Conservation (phyloP, 2,797 vertebrate species). For the Prunella strophiata region DNA sequence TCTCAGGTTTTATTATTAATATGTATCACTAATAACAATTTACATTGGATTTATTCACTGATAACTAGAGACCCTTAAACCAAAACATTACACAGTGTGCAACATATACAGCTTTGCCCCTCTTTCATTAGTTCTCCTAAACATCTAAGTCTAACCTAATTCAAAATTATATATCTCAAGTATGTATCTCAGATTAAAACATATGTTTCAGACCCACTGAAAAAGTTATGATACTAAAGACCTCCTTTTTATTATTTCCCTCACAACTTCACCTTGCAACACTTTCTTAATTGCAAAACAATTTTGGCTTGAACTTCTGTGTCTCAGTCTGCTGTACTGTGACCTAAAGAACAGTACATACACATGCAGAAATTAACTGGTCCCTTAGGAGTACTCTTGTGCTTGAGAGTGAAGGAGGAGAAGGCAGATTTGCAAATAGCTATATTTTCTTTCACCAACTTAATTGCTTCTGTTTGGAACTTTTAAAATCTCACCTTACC, state of each 20-base stretch:
- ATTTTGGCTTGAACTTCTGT: conserved; percentile 66
- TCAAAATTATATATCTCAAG: not conserved
- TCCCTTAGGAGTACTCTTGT: conserved; percentile 56
- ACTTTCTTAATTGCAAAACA: conserved; percentile 72
- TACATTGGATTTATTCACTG: not conserved
- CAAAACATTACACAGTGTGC: not conserved
- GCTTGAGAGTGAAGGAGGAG: conserved; percentile 53
- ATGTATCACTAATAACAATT: not conserved
- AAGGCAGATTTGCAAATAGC: conserved; percentile 60
- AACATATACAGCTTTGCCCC: not conserved
- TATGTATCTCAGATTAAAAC: not conserved
- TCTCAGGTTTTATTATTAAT: not conserved
- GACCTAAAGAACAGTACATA: conserved; percentile 66
- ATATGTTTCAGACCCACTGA: not conserved
- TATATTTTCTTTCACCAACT: conserved; percentile 59
- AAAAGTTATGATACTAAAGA: not conserved
- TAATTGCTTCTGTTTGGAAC: conserved; percentile 69
- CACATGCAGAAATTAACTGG: conserved; percentile 63
- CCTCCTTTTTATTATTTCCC: conserved; percentile 59
- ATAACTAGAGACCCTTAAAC: conserved; percentile 25
- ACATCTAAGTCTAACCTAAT: not conserved
- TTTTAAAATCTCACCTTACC: conserved; percentile 56
- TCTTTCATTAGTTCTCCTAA: conserved; percentile 3
- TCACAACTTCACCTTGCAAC: conserved; percentile 64
- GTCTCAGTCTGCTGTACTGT: conserved; percentile 61